Base-by-base conservation (phyloP, 2,888 invertebrate species). In the Chymomyza fuscimana region DNA sequence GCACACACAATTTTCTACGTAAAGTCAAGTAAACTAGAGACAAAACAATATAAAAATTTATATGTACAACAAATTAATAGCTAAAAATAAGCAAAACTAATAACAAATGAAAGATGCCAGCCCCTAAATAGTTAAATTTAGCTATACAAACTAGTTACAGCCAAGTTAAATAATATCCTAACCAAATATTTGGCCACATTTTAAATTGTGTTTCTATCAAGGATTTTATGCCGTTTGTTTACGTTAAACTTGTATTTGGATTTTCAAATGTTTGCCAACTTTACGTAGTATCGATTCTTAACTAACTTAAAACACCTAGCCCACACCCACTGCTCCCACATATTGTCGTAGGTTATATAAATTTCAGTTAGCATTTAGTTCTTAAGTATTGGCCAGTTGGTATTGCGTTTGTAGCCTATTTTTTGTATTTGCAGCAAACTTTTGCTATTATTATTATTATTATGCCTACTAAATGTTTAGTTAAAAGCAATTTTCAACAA, bases 341-440 rank as follows among this genome's bases (percentile, higher is more conserved):
- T 67, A 71, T 58, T 71, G 67, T 72, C 76, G 86, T 83, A 83
- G 83, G 88, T 83, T 87, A 87, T 83, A 74, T 63, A 58, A 83
- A 83, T 83, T 87, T 86, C 79, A 86, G 81, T 83, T 83, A 88
- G 81, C 81, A 63, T 77, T 71, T 82, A 81, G 73, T 70, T 72
- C 40, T 62, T 86, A 83, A 74, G 77, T 81, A 87, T 80, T 75
- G 78, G 76, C 74, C 76, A 77, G 73, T 81, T 79, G 80, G 75
- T 74, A 67, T 76, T 78, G 70, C 61, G 63, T 80, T 80, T 71
- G 3, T 46, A 46, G 40, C 40, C 58, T 25, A 19, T 58, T 58
- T 46, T 58, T 58, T 25, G 51, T 51, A 19, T 7, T 46, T 46
- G 12, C 40, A 46, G 12, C 40, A 46, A 46, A 12, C 12, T 46